A percentile compares a stretch with the other conserved stretches of the same genome.
Evolutionary conservation across 2,797 vertebrate species (phyloP).

Genomic region (Parotocinclus haroldoi): DNA sequence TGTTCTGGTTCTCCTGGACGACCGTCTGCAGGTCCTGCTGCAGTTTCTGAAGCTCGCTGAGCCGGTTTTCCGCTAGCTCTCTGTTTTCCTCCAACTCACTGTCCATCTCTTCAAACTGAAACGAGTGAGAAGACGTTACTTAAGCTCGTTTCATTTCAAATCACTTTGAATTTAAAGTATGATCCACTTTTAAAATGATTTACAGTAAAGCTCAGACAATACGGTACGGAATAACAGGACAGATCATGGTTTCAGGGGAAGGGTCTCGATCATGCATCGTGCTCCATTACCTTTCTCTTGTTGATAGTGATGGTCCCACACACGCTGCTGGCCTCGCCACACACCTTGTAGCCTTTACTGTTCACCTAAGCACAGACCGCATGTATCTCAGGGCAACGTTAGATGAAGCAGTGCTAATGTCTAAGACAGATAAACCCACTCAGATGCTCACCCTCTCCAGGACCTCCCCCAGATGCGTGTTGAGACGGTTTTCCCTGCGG

Average conservation of each 20-base stretch:
- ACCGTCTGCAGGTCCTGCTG: constrained; percentile 89
- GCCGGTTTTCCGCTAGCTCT: constrained; percentile 88
- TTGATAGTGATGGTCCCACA: constrained; percentile 96
- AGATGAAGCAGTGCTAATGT: too few relatives aligned
- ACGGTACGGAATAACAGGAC: too few relatives aligned
- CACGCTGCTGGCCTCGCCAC: constrained; percentile 93
- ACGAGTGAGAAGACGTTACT: constrained; percentile 2
- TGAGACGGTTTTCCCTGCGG: constrained; percentile 90
- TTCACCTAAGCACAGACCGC: too few relatives aligned
- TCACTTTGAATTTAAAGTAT: background rate
- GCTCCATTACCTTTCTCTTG: constrained; percentile 82
- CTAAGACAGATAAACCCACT: background rate
- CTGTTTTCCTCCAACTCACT: constrained; percentile 94
- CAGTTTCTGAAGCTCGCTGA: constrained; percentile 88
- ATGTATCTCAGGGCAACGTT: too few relatives aligned
- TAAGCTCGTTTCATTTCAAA: too few relatives aligned
- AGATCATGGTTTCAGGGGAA: too few relatives aligned
- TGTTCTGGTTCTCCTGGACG: constrained; percentile 84
- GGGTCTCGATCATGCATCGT: too few relatives aligned
- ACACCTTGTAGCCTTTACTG: constrained; percentile 97
- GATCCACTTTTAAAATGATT: too few relatives aligned
- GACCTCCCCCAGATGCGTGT: constrained; percentile 87
- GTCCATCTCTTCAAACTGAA: constrained; percentile 95
- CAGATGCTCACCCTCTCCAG: constrained; percentile 89
- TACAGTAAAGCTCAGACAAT: too few relatives aligned